Evolutionary conservation across 2,113 vertebrate species (phyloP).

Genomic region (Tilapia sparmanii): DNA sequence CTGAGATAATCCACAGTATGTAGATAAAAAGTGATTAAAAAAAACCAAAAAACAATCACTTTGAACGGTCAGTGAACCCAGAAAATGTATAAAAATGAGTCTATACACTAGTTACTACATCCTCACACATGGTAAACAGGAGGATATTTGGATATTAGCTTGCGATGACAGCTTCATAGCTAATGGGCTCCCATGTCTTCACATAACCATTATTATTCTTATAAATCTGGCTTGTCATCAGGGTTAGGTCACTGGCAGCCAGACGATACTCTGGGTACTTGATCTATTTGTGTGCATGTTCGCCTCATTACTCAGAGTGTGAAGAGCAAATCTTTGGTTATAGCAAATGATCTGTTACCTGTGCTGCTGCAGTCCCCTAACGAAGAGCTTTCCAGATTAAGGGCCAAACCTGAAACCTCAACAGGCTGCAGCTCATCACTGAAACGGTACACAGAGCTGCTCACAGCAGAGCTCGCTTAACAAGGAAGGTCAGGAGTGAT

Average conservation of each 20-base stretch:
- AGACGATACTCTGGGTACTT: neutral
- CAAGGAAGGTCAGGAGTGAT: neutral
- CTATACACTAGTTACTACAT: neutral
- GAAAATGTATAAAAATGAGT: neutral
- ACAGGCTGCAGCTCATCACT: neutral
- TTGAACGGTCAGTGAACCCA: neutral
- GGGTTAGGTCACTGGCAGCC: neutral
- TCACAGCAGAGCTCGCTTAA: neutral
- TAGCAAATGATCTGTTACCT: neutral
- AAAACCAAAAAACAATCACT: accelerated
- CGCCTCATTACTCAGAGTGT: neutral
- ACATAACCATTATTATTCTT: neutral
- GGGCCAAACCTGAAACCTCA: neutral
- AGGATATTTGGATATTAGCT: neutral
- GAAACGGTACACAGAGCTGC: neutral
- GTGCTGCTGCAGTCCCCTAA: neutral
- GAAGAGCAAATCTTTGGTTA: neutral
- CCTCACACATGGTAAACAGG: neutral
- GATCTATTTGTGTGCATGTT: neutral
- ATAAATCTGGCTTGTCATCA: neutral
- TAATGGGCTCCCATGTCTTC: neutral
- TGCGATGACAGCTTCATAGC: neutral
- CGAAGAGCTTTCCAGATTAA: neutral
- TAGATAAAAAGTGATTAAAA: too few species aligned
- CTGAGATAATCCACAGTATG: neutral